A percentile compares a stretch with the other conserved stretches of the same genome.
phyloP scores from a whole-genome alignment of 1,140 invertebrate species.

The Gonatopus flavifemur region DNA sequence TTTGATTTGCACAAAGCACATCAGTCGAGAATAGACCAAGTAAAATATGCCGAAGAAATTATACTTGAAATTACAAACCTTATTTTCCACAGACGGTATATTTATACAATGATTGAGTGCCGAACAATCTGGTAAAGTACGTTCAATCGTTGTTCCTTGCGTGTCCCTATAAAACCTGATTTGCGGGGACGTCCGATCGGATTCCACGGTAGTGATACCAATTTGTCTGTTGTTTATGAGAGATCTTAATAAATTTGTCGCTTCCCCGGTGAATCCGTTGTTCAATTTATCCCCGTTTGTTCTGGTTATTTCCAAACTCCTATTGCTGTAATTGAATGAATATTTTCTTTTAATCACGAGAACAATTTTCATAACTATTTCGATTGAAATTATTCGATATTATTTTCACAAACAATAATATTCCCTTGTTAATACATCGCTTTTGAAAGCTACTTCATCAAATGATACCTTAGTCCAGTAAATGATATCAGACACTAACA shows the following conservation, averaged over 20 bases:
- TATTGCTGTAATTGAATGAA: slow-evolving; percentile 39
- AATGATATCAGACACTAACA: no score
- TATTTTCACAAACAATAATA: not conserved
- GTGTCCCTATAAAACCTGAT: slow-evolving; percentile 51
- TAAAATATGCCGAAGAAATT: slow-evolving; percentile 1
- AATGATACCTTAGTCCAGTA: not conserved
- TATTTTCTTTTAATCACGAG: not conserved
- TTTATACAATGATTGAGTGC: slow-evolving; percentile 50
- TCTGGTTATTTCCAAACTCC: slow-evolving; percentile 53
- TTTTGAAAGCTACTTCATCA: not conserved
- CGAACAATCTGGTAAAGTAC: slow-evolving; percentile 39
- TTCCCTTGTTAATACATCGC: not conserved
- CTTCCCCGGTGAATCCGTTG: slow-evolving; percentile 62
- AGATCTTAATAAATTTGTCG: slow-evolving; percentile 70
- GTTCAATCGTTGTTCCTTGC: slow-evolving; percentile 46
- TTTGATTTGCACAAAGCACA: slow-evolving; percentile 15
- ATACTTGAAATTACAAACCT: slow-evolving; percentile 32
- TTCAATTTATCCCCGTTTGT: slow-evolving; percentile 54
- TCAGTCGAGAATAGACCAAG: not conserved
- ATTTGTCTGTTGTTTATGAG: slow-evolving; percentile 74
- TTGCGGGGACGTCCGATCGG: slow-evolving; percentile 44
- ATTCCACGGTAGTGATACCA: slow-evolving; percentile 65
- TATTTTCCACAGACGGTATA: slow-evolving; percentile 47
- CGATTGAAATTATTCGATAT: not conserved
- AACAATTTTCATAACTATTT: not conserved